phyloP scores from a whole-genome alignment of 2,113 vertebrate species.

The Boulengeromyrus knoepffleri region DNA sequence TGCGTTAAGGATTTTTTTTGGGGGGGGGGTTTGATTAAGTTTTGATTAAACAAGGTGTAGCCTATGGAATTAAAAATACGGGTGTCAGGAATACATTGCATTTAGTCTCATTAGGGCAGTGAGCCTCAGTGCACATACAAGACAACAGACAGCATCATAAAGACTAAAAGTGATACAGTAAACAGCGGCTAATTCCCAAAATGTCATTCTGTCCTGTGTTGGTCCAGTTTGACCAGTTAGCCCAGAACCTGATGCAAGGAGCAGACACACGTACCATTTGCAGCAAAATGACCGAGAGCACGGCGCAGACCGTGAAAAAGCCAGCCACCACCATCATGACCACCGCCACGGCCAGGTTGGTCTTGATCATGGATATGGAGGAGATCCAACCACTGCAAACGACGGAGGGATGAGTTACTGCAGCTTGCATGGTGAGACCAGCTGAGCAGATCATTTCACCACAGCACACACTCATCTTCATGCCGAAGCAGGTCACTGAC shows the following conservation, averaged over 20 bases:
- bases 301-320: conserved; percentile 79
- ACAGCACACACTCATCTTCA: background rate
- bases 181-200: background rate
- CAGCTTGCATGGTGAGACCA: background rate
- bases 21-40: too few relatives aligned
- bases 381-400: conserved; percentile 83
- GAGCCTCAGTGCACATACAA: background rate
- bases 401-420: conserved; percentile 5
- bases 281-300: conserved; percentile 75
- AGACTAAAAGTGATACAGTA: background rate
- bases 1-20: background rate
- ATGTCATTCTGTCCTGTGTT: background rate
- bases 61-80: background rate
- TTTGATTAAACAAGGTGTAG: background rate
- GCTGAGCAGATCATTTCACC: background rate
- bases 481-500: background rate
- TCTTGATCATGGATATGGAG: conserved; percentile 56
- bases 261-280: conserved; percentile 72
- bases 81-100: background rate
- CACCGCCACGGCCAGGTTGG: conserved; percentile 58
- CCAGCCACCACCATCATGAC: conserved; percentile 93
- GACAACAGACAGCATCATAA: background rate
- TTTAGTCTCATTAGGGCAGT: background rate
- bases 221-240: background rate
- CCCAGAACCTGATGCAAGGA: background rate